Evolutionary conservation across 2,797 vertebrate genomes (phyloP), one percentile per base, ranked within the genome.

Genomic region (Ara ararauna): DNA sequence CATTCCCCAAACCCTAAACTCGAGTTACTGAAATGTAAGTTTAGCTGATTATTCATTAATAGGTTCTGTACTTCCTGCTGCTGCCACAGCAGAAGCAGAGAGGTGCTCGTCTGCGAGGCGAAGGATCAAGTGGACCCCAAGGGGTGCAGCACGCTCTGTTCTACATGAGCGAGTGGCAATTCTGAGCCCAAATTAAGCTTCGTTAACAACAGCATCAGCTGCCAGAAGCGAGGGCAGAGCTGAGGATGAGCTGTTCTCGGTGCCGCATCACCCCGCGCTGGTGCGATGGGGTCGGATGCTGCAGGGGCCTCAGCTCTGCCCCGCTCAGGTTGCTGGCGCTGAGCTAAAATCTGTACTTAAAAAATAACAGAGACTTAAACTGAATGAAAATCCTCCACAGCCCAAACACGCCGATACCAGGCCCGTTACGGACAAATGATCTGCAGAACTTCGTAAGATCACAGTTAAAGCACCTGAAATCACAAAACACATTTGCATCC

Each of bases 381-480:
- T 17, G 51, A 71, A 58, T 8, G 36, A n/a, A 15, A 64, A 38
- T 92, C 87, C 74, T 91, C 94, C 94, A 93, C 89, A 93, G 88
- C 93, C 84, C 78, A 64, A 94, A 90, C 90, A 97, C 93, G 87
- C 96, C 85, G 92, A 81, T 77, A 96, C 61, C 92, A 58, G 95
- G 94, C 92, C 90, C 64, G 10, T 78, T 62, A 77, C 13, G 82
- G 94, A 97, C 68, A 50, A 97, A 96, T 92, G 95, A 97, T 97
- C 95, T 95, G 97, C 97, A 90, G 83, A 97, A 95, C 79, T 82
- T 90, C 85, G 84, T 44, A 95, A 95, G 96, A 95, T 89, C 94
- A 97, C 96, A 94, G 96, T 93, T 94, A 97, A 95, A 95, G 88
- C 95, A 96, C 97, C 95, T 95, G 97, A 97, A 97, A 97, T 94